These are phyloP conservation scores for Athalia cordata DNA, from an alignment of 2,888 invertebrate species.

Conservation along the genomic window DNA sequence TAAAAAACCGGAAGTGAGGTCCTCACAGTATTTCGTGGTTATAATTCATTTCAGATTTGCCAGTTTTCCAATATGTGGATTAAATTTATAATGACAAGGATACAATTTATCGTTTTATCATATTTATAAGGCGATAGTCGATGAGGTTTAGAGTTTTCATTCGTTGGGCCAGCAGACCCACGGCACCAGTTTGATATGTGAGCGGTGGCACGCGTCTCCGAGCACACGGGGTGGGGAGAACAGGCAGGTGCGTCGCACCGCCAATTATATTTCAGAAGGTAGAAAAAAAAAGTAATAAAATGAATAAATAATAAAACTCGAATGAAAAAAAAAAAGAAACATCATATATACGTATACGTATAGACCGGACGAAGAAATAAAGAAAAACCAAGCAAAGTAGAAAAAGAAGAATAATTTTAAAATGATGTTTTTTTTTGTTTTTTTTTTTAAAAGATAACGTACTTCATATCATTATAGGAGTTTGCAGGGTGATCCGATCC, in stretches of 20 bases:
- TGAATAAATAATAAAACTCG: constrained; percentile 55
- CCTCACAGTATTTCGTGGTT: constrained; percentile 58
- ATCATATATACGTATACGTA: constrained; percentile 38
- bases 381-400: constrained; percentile 38
- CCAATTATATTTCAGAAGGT: constrained; percentile 72
- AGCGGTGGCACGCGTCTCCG: constrained; percentile 46
- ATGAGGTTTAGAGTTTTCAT: constrained; percentile 1
- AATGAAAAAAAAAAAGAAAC: constrained; percentile 50
- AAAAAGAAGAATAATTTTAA: constrained; percentile 19
- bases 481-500: no score
- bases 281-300: constrained; percentile 39
- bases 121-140: constrained; percentile 29
- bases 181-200: constrained; percentile 46
- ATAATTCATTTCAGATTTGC: constrained; percentile 64
- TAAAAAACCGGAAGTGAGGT: constrained; percentile 45
- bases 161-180: neutral
- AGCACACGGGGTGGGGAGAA: constrained; percentile 52
- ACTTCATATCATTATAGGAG: neutral
- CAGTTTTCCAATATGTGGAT: constrained; percentile 44
- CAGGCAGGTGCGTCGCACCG: constrained; percentile 72
- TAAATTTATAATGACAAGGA: neutral
- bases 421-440: neutral
- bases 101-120: constrained; percentile 10
- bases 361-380: constrained; percentile 45
- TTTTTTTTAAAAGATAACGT: constrained; percentile 29